phyloP scores from a whole-genome alignment of 2,888 invertebrate species.

The Microctonus aethiopoides region DNA sequence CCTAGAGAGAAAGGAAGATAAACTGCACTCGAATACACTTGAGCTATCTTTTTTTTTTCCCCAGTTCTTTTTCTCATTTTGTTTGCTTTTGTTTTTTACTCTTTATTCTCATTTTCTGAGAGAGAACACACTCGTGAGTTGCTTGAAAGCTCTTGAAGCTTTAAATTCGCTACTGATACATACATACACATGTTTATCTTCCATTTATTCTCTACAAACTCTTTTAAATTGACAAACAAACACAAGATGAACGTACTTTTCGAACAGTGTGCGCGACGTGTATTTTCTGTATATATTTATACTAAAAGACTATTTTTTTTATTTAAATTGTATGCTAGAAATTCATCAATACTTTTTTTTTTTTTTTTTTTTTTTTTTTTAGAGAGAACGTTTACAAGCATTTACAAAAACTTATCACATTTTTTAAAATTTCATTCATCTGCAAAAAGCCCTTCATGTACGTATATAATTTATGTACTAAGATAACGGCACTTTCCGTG shows the following conservation, averaged over 20 bases:
- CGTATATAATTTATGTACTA: constrained; percentile 37
- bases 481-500: constrained; percentile 30
- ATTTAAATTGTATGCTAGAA: neutral
- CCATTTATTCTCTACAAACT: neutral
- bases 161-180: neutral
- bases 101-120: constrained; percentile 6
- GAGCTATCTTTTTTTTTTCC: neutral
- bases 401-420: constrained; percentile 68
- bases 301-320: constrained; percentile 15
- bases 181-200: neutral
- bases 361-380: neutral
- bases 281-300: constrained; percentile 18
- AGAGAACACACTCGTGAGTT: neutral
- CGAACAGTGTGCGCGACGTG: constrained; percentile 18
- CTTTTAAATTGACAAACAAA: constrained; percentile 3
- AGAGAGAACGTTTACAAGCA: constrained; percentile 57
- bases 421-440: constrained; percentile 53
- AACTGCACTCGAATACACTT: neutral
- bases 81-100: too few relatives aligned
- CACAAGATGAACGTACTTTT: constrained; percentile 29
- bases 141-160: neutral
- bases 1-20: neutral
- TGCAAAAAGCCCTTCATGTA: constrained; percentile 54
- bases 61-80: neutral
- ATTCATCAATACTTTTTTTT: constrained; percentile 35